These are phyloP conservation scores for Tenthredo mesomela DNA, from an alignment of 2,888 invertebrate genomes.

Conservation along the genomic window DNA sequence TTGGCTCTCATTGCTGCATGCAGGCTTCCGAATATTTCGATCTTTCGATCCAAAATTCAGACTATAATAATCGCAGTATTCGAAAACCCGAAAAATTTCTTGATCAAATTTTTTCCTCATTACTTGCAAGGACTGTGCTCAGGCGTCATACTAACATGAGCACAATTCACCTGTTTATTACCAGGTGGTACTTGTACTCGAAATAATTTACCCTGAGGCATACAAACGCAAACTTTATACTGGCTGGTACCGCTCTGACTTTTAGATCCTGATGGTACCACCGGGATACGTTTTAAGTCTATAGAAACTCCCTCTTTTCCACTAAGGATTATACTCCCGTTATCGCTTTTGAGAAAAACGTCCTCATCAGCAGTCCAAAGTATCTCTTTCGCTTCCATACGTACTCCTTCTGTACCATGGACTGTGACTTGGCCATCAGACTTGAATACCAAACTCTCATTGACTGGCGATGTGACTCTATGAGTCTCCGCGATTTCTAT, in stretches of 20 bases:
- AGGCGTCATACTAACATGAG: conserved; percentile 82
- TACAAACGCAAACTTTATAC: conserved; percentile 94
- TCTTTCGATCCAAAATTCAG: too few species aligned
- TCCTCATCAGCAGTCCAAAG: conserved; percentile 90
- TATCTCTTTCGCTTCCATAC: conserved; percentile 86
- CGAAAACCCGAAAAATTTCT: neutral
- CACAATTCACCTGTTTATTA: conserved; percentile 81
- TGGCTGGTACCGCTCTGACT: conserved; percentile 79
- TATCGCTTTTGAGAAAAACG: conserved; percentile 87
- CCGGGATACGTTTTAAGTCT: conserved; percentile 86
- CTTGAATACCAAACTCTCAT: conserved; percentile 84
- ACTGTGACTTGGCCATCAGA: conserved; percentile 85
- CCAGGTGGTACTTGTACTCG: conserved; percentile 86
- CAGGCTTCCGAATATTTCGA: too few species aligned
- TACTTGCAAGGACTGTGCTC: conserved; percentile 84
- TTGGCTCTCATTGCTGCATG: too few species aligned
- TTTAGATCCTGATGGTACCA: conserved; percentile 79
- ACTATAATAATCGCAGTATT: neutral
- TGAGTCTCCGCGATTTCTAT: conserved; percentile 86
- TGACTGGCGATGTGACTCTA: conserved; percentile 87
- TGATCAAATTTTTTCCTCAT: conserved; percentile 48
- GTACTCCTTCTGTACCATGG: conserved; percentile 90
- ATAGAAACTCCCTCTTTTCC: conserved; percentile 86
- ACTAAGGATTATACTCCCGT: conserved; percentile 86
- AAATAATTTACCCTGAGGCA: conserved; percentile 93